A percentile compares a stretch with the other conserved stretches of the same genome.
These are phyloP conservation scores for Nestor notabilis DNA, from an alignment of 2,113 vertebrate species.

Conservation along the genomic window DNA sequence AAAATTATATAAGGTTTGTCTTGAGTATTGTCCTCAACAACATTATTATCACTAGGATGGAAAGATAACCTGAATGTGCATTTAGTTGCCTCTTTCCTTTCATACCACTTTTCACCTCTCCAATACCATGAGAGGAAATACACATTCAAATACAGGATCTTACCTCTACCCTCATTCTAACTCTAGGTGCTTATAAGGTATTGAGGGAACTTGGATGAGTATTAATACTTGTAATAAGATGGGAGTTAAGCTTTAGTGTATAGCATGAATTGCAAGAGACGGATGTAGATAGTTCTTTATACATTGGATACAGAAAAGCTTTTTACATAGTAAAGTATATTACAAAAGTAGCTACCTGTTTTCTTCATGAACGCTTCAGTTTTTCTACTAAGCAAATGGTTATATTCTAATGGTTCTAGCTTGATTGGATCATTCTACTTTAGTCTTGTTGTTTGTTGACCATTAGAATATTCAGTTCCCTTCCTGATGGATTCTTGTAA, in stretches of 20 bases:
- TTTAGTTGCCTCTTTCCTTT: neutral
- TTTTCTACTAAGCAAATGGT: neutral
- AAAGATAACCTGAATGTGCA: neutral
- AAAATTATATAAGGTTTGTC: neutral
- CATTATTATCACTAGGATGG: neutral
- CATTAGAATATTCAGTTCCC: neutral
- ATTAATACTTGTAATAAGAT: neutral
- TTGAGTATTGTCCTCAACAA: neutral
- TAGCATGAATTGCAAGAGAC: neutral
- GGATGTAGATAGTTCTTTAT: neutral
- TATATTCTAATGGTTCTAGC: neutral
- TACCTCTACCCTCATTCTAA: neutral
- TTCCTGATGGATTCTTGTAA: neutral
- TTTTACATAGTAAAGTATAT: neutral
- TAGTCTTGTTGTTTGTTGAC: neutral
- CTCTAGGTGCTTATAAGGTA: neutral
- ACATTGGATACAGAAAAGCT: neutral
- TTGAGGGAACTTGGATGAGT: neutral
- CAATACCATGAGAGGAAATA: neutral
- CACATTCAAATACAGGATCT: neutral
- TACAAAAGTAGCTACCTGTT: neutral
- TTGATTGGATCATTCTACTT: neutral
- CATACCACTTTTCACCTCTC: neutral
- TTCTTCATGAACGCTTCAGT: neutral
- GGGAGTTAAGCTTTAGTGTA: neutral